Evolutionary conservation across 1,140 invertebrate genomes (phyloP).

Genomic region (Bursaphelenchus mucronatus): DNA sequence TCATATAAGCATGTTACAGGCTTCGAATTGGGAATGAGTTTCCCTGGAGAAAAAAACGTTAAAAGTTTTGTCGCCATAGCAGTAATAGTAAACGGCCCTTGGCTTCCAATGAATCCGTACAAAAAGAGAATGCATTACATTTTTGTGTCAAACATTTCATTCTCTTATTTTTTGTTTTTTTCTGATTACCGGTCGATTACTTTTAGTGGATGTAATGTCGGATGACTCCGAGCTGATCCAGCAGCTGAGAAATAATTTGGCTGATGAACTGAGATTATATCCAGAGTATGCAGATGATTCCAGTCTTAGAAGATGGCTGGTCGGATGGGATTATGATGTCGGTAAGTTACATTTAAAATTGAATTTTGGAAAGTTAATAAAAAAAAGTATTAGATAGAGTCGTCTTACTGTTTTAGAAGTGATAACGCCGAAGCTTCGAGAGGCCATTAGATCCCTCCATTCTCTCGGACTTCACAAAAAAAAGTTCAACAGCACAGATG

Average conservation of each 20-base stretch:
- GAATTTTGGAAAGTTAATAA: conserved; percentile 5
- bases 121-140: too few species aligned
- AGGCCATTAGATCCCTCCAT: conserved; percentile 36
- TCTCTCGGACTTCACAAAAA: conserved; percentile 39
- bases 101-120: too few species aligned
- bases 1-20: too few species aligned
- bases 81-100: too few species aligned
- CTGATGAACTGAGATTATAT: conserved; percentile 40
- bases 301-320: conserved; percentile 42
- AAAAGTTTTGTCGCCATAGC: too few species aligned
- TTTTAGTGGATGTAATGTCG: background rate
- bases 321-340: conserved; percentile 48
- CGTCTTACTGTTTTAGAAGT: conserved; percentile 34
- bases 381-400: background rate
- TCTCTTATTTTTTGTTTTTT: too few species aligned
- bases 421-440: conserved; percentile 41
- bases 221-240: conserved; percentile 24
- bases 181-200: too few species aligned
- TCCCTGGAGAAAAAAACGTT: too few species aligned
- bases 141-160: too few species aligned
- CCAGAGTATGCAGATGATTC: conserved; percentile 44
- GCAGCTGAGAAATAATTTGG: conserved; percentile 9
- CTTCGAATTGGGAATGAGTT: too few species aligned
- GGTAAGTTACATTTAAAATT: conserved; percentile 29
- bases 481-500: conserved; percentile 44